phyloP scores from a whole-genome alignment of 1,140 invertebrate genomes.

The Pissodes strobi region DNA sequence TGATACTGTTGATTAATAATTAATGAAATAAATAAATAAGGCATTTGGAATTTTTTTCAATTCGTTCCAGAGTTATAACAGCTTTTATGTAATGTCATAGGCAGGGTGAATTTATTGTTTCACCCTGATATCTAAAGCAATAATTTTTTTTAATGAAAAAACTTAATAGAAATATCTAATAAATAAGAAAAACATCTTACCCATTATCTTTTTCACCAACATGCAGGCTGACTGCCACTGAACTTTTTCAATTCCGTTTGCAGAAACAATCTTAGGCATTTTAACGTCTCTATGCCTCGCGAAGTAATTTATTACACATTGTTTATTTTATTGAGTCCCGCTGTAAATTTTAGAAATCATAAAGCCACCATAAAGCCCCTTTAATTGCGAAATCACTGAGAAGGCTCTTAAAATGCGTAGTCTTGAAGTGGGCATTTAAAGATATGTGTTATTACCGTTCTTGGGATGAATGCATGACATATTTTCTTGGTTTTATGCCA shows the following conservation, averaged over 20 bases:
- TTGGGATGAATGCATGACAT: constrained; percentile 19
- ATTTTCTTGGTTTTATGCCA: constrained; percentile 12
- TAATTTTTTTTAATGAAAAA: no score
- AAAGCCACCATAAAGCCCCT: constrained; percentile 27
- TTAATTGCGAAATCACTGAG: constrained; percentile 34
- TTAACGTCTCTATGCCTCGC: constrained; percentile 27
- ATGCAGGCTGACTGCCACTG: constrained; percentile 10
- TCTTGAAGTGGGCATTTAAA: constrained; percentile 25
- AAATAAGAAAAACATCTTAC: no score
- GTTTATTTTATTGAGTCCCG: constrained; percentile 32
- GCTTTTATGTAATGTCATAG: no score
- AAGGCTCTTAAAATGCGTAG: constrained; percentile 26
- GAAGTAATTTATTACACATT: constrained; percentile 30
- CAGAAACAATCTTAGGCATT: constrained; percentile 20
- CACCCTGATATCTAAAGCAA: no score
- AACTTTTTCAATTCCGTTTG: not conserved
- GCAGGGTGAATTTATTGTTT: no score
- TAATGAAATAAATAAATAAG: no score
- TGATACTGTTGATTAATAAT: no score
- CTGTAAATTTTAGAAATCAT: constrained; percentile 30
- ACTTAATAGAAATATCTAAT: no score
- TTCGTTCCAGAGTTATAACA: no score
- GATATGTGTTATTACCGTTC: constrained; percentile 23
- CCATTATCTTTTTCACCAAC: no score
- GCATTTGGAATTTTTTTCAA: no score